Percentiles rank a stretch among this genome's conserved stretches.
phyloP scores from a whole-genome alignment of 2,113 vertebrate species.

The Bufo gargarizans region DNA sequence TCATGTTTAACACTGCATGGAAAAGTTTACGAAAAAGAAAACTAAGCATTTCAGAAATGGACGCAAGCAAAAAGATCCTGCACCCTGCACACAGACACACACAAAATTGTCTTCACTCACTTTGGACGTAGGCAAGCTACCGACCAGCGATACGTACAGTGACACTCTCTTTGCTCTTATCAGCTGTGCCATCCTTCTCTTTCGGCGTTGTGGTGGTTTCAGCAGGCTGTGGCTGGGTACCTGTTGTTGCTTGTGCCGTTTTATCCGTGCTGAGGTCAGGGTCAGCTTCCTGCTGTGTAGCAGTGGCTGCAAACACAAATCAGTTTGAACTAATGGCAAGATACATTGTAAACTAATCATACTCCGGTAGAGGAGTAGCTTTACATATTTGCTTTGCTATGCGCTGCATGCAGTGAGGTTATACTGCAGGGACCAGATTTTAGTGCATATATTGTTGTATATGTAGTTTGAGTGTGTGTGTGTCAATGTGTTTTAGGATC shows the following conservation, averaged over 20 bases:
- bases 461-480: too few species aligned
- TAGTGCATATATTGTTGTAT: too few species aligned
- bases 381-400: too few species aligned
- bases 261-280: constrained; percentile 84
- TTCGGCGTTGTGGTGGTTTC: constrained; percentile 75
- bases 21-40: background rate
- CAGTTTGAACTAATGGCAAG: constrained; percentile 1
- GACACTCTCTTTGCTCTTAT: constrained; percentile 87
- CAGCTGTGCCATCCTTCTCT: constrained; percentile 82
- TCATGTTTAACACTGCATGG: background rate
- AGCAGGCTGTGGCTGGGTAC: constrained; percentile 74
- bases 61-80: constrained; percentile 15
- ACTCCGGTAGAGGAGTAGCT: too few species aligned
- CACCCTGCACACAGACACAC: constrained; percentile 34
- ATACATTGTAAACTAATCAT: background rate
- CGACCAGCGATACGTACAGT: constrained; percentile 74
- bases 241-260: constrained; percentile 77
- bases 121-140: constrained; percentile 44
- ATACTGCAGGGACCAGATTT: too few species aligned
- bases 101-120: constrained; percentile 44
- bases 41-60: constrained; percentile 35
- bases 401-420: too few species aligned
- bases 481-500: too few species aligned
- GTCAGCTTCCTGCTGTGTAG: constrained; percentile 91
- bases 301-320: constrained; percentile 77